Evolutionary conservation across 1,140 invertebrate genomes (phyloP), one percentile per base, ranked within the genome.

Genomic region (Formica selysi): DNA sequence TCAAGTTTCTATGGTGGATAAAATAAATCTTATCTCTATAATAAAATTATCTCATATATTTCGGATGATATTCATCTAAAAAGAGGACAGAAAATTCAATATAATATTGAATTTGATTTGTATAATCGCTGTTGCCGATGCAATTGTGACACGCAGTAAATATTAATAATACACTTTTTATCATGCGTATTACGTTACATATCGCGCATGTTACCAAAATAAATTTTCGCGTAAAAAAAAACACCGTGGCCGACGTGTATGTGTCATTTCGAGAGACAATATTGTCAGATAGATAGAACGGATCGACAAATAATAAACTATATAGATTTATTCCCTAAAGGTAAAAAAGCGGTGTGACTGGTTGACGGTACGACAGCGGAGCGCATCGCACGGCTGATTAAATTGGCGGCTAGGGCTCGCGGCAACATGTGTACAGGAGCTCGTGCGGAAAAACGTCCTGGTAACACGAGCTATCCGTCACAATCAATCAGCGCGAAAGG

Each of bases 401-500:
- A 90, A 90, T 90, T 87, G 88, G 67, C 65, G 61, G 76, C 19
- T 54, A 85, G 81, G 61, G 87, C 76, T 88, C 73, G 76, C 38
- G 41, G 79, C 48, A 90, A 90, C 76, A 90, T 83, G 85, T 87
- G 84, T 65, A 78, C 70, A 32, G 62, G 26, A 85, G 64, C 61
- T 87, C 79, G 68, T 57, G 78, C 41, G 74, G 76, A 68, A 85
- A 87, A 90, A 87, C 88, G 80, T 81, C 78, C 89, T 54, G 65
- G 89, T 76, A 90, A 87, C 89, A 70, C 74, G 48, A 84, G 68
- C 88, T 81, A 90, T 90, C 76, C 81, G 86, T 90, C 89, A 90
- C 89, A 90, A 87, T 90, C 89, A 90, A 90, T 90, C 89, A 90
- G 71, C 68, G 57, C 57, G 86, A 57, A 73, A 85, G 78, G 88